Base-by-base conservation (phyloP, 2,113 vertebrate species). In the Oxygymnocypris stewartii region DNA sequence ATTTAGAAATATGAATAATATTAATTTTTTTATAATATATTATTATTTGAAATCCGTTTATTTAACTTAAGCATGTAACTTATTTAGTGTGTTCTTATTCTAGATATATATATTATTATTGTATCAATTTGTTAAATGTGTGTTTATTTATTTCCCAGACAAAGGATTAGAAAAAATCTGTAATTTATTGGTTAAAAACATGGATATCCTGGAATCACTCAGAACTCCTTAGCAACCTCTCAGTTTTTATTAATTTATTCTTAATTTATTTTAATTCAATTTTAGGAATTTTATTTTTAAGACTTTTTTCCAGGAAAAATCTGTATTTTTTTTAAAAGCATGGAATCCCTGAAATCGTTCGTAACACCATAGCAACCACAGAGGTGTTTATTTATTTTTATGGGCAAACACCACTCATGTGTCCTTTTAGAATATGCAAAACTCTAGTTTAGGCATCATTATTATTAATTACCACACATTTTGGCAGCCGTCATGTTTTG, bases 401-500 rank as follows among this genome's bases (percentile, higher is more conserved):
- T 78, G 75, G 47, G 5, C 14, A 51, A 78, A 1, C 47, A 51
- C 25, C 75, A 51, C 25, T 78, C 23, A 47, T 0, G 12, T 23
- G 1, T 75, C 42, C 42, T 75, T 47, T 37, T 8, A 75, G 73
- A 75, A 25, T 74, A 74, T 44, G 40, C 40, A 75, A 8, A 74
- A 47, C 25, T n/a, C 23, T n/a, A 75, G 40, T 75, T 75, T 47
- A 14, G 20, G 42, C 23, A 13, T 47, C 35, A 11, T 42, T 73
- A 73, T 73, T 20, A 42, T 35, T 40, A n/a, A 76, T 49, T 76
- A 25, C 6, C 23, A 49, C 14, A 35, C 47, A 54, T 54, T 13
- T 78, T 78, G 76, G 76, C 76, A 16, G 16, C 8, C 8, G 5
- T 54, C 14, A 51, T 78, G 16, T 78, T 78, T 78, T 78, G 49